Evolutionary conservation across 2,888 invertebrate genomes (phyloP), one percentile per base, ranked within the genome.

Genomic region (Chorisops tibialis): DNA sequence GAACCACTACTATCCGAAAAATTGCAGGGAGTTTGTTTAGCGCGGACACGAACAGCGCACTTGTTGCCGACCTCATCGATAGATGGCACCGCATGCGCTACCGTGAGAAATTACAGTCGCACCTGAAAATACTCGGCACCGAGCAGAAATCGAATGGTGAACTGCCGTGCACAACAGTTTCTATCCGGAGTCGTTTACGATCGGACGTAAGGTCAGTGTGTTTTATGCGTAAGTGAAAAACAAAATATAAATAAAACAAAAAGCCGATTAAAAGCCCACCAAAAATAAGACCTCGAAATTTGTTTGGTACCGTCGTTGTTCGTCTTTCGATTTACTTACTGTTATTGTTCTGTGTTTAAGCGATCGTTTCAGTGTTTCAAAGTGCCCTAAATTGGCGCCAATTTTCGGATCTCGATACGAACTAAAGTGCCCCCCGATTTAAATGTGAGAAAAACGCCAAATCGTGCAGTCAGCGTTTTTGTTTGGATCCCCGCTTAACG

Each of bases 131-230:
- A 37, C n/a, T 51, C 35, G n/a, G n/a, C n/a, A 21, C 2, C 30
- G n/a, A 12, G 3, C 7, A 1, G 4, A 7, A 12, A 16, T 9
- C 43, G 41, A 43, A 56, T 9, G 16, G 21, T 3, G 12, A 14
- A 56, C 18, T 47, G 47, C 19, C 19, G 12, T 5, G 24, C 16
- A 45, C 37, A 56, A 48, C 64, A 64, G 61, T 64, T 45, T 64
- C 61, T 19, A 59, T 64, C 39, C 39, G 56, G 50, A 56, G 43
- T 22, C 64, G 64, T 48, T 50, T 59, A 12, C 56, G 61, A 39
- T 35, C 64, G 30, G 64, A 61, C 48, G 64, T 61, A 61, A 64
- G 64, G 64, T 64, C 64, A 64, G 64, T 47, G 21, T 16, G 22
- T 14, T 50, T 41, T 11, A 41, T 21, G 51, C 48, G 49, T 41